Evolutionary conservation across 2,113 vertebrate genomes (phyloP).

Genomic region (Pica pica): DNA sequence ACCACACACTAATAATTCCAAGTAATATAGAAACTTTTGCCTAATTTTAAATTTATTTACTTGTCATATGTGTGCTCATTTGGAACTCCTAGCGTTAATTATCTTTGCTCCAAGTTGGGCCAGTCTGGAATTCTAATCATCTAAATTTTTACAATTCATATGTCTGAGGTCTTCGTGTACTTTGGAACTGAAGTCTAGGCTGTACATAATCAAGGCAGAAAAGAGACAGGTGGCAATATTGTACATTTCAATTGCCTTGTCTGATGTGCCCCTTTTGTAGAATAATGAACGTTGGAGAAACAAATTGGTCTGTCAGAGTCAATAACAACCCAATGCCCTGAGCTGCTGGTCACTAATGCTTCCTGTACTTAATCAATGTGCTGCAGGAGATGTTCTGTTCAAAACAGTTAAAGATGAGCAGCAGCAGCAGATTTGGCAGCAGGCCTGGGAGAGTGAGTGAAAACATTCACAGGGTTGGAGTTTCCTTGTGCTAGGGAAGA

Average conservation of each 20-base stretch:
- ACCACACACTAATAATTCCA: conserved; percentile 70
- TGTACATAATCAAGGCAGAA: conserved; percentile 39
- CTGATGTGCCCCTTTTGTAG: conserved; percentile 36
- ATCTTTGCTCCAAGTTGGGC: conserved; percentile 12
- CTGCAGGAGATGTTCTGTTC: conserved; percentile 27
- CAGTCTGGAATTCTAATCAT: conserved; percentile 40
- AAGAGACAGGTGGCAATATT: conserved; percentile 38
- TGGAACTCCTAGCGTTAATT: conserved; percentile 44
- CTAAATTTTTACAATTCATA: conserved; percentile 1
- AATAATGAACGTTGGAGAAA: conserved; percentile 53
- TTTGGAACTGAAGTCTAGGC: not conserved
- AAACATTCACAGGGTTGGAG: not conserved
- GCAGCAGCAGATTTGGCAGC: conserved; percentile 22
- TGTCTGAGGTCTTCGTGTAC: not conserved
- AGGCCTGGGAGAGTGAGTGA: not conserved
- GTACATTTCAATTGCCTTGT: conserved; percentile 41
- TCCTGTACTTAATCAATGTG: conserved; percentile 51
- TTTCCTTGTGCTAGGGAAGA: not conserved
- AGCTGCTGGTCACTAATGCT: conserved; percentile 28
- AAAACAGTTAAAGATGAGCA: conserved; percentile 39
- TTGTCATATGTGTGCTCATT: not conserved
- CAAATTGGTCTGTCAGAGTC: conserved; percentile 55
- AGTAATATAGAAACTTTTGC: conserved; percentile 56
- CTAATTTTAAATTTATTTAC: conserved; percentile 58
- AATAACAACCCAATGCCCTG: conserved; percentile 38